These are phyloP conservation scores for Meiosimyza decipiens DNA, from an alignment of 2,888 invertebrate species.

Conservation along the genomic window DNA sequence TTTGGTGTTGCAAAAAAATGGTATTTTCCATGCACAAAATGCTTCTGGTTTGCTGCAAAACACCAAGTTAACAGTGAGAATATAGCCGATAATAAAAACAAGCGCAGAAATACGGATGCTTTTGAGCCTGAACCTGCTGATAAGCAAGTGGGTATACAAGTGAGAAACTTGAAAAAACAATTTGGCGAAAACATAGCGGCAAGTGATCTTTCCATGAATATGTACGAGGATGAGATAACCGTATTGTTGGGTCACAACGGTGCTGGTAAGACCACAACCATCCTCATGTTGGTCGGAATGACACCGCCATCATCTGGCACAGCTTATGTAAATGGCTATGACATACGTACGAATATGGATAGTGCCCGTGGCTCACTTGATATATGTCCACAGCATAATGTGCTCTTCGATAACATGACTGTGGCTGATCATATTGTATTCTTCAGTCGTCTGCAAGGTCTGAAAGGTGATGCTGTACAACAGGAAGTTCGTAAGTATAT, in stretches of 20 bases:
- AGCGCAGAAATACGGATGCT: not conserved
- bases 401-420: slow-evolving; percentile 82
- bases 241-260: slow-evolving; percentile 80
- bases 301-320: slow-evolving; percentile 75
- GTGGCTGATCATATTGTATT: slow-evolving; percentile 84
- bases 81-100: slow-evolving; percentile 28
- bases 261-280: slow-evolving; percentile 91
- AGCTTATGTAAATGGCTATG: slow-evolving; percentile 75
- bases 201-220: slow-evolving; percentile 75
- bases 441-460: slow-evolving; percentile 78
- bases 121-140: slow-evolving; percentile 55
- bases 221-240: slow-evolving; percentile 88
- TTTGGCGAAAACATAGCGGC: slow-evolving; percentile 72
- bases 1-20: slow-evolving; percentile 83
- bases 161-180: slow-evolving; percentile 73
- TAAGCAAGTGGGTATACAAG: slow-evolving; percentile 67
- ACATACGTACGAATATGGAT: slow-evolving; percentile 72
- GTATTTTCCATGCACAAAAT: slow-evolving; percentile 76
- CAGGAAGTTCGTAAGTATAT: slow-evolving; percentile 74
- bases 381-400: slow-evolving; percentile 85
- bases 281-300: slow-evolving; percentile 88
- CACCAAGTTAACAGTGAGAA: slow-evolving; percentile 64
- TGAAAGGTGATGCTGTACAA: slow-evolving; percentile 68
- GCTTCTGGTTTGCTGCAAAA: slow-evolving; percentile 66
- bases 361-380: slow-evolving; percentile 77